Percentiles rank a stretch among this genome's conserved stretches.
Evolutionary conservation across 2,888 invertebrate genomes (phyloP).

Genomic region (Drosophila nigricruria): DNA sequence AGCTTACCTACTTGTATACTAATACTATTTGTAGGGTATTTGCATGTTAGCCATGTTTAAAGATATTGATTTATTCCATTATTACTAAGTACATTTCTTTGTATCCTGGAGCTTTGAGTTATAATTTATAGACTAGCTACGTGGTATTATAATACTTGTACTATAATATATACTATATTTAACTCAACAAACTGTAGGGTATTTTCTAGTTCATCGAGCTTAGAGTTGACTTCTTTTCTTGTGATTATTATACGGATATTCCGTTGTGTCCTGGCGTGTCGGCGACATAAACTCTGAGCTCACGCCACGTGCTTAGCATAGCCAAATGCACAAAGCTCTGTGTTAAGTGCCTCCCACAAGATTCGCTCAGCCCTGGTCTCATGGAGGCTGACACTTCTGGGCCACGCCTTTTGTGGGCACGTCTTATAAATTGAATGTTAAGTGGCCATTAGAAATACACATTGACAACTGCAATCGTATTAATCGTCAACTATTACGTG

Average conservation of each 20-base stretch:
- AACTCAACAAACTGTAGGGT: not conserved
- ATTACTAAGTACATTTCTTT: no score
- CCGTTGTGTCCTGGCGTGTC: constrained; percentile 43
- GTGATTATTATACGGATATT: constrained; percentile 58
- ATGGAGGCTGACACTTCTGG: constrained; percentile 4
- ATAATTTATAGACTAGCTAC: no score
- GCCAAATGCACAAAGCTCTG: constrained; percentile 54
- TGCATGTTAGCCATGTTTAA: not conserved
- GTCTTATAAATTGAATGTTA: constrained; percentile 66
- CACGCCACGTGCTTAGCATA: constrained; percentile 68
- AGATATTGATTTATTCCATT: no score
- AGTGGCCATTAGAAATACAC: constrained; percentile 58
- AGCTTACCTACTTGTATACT: not conserved
- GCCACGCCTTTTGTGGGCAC: constrained; percentile 23
- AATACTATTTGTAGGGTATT: not conserved
- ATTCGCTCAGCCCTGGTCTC: not conserved
- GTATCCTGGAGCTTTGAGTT: no score
- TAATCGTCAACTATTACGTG: constrained; percentile 46
- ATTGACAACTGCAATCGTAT: constrained; percentile 55
- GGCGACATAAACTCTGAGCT: constrained; percentile 51
- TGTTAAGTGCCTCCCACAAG: constrained; percentile 6
- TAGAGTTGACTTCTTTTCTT: not conserved
- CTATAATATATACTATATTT: no score
- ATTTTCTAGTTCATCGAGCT: not conserved
- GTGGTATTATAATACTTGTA: no score